Evolutionary conservation across 2,113 vertebrate genomes (phyloP), one percentile per base, ranked within the genome.

Genomic region (Apteryx owenii): DNA sequence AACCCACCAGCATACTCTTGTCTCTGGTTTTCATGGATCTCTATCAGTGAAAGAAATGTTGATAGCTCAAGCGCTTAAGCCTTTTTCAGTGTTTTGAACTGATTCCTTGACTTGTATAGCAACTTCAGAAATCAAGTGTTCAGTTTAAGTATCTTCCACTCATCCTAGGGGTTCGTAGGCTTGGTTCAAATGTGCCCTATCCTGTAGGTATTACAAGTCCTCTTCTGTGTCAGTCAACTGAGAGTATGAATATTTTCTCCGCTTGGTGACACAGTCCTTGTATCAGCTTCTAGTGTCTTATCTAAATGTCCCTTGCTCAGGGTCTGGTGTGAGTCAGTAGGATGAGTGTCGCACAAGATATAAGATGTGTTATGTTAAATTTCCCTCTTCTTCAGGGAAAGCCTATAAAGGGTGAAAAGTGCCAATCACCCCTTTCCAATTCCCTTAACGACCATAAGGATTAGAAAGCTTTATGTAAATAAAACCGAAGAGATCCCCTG

Each of bases 61-160:
- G 14, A 84, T 76, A 88, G 33, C 81, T 94, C 90, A 93, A 95
- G 77, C 78, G 19, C 23, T 89, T 89, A 78, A 95, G 70, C 89
- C 68, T 75, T 95, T 89, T 61, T 79, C 44, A 33, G 87, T 76
- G 54, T 94, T 97, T 95, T 75, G 88, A 96, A 89, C 80, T 93
- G 95, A 79, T 88, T 87, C 48, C 72, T 95, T 90, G 73, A 71
- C 90, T 88, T 89, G 46, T 76, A 68, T 4, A 12, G 58, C 81
- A 87, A 68, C 82, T 90, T 91, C 76, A 85, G 90, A 58, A 90
- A 92, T 85, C 65, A 72, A 85, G 50, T 51, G 36, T 38, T 96
- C 71, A 33, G 38, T 90, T 50, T 87, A 88, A 89, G 81, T 61
- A 64, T 85, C 18, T 89, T 96, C 54, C n/a, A 56, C 12, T 91